Evolutionary conservation across 1,140 invertebrate species (phyloP), one percentile per base, ranked within the genome.

Genomic region (Sarcophaga peregrina): DNA sequence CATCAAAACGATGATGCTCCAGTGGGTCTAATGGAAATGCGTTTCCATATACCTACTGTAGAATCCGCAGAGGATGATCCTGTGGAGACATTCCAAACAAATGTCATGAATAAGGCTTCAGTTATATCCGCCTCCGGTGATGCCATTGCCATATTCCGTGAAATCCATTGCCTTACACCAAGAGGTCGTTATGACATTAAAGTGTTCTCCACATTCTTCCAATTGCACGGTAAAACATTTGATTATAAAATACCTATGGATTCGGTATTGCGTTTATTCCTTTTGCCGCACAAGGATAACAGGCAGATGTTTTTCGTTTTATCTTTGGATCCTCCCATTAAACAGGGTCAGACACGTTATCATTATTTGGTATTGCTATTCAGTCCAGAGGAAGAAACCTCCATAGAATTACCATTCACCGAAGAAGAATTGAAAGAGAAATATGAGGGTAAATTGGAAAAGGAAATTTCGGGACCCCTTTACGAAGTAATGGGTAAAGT

Each of bases 131-230:
- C 98, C 2, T 98, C 97, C 80, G 99, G 98, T 46, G 98, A 99
- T 92, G 97, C 98, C 8, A 97, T 99, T 90, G 97, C 97, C 81
- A 98, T 97, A 84, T 99, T 99, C 91, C 93, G 95, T 84, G 98
- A 99, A 92, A 94, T 99, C 83, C 97, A 99, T 85, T 99, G 98
- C 91, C 95, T 99, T 72, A 99, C 99, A 74, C 99, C 99, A 83
- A 96, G 98, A 92, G 99, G 99, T 94, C 97, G 99, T 84, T 99
- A 99, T 90, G 99, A 99, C 90, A 98, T 99, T 91, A 99, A 99
- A 92, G 95, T 99, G 72, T 99, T 98, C 89, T 96, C 96, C 82
- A 95, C 97, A 3, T 99, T 99, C 91, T 96, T 99, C 88, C 98
- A 99, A 92, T 94, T 99, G 81, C 99, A 99, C 90, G 99, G 99